phyloP scores from a whole-genome alignment of 2,888 invertebrate species.

The Plagodis dolabraria region DNA sequence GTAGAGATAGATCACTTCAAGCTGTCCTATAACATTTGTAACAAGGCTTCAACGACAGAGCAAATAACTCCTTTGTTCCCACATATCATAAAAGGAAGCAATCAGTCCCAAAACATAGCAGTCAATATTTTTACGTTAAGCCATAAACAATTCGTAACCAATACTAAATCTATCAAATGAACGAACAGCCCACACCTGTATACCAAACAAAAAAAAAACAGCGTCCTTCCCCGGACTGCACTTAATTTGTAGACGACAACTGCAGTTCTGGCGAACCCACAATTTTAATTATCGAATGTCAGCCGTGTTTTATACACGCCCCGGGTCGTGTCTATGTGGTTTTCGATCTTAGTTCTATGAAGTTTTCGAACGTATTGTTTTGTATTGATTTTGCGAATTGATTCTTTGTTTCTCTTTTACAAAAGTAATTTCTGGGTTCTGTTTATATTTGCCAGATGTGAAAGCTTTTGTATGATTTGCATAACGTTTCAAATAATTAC shows the following conservation, averaged over 20 bases:
- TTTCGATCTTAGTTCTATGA: slow-evolving; percentile 25
- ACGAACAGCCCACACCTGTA: slow-evolving; percentile 34
- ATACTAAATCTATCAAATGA: slow-evolving; percentile 2
- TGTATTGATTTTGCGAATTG: slow-evolving; percentile 20
- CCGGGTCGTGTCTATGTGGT: slow-evolving; percentile 13
- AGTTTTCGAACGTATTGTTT: slow-evolving; percentile 13
- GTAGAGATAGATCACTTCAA: too few species aligned
- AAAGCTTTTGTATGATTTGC: too few species aligned
- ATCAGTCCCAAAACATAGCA: too few species aligned
- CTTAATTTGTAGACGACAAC: slow-evolving; percentile 56
- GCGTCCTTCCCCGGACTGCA: slow-evolving; percentile 34
- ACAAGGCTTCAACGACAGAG: too few species aligned
- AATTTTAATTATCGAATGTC: slow-evolving; percentile 45
- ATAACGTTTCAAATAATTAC: too few species aligned
- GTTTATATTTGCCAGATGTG: too few species aligned
- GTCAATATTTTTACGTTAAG: too few species aligned
- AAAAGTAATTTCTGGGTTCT: not conserved
- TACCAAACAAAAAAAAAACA: slow-evolving; percentile 36
- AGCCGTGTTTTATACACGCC: slow-evolving; percentile 9
- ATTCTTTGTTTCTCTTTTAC: slow-evolving; percentile 4
- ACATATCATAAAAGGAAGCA: too few species aligned
- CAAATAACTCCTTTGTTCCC: too few species aligned
- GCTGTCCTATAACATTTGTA: too few species aligned
- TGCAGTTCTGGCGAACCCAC: slow-evolving; percentile 35
- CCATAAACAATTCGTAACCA: not conserved